Percentiles rank a stretch among this genome's conserved stretches.
Evolutionary conservation across 2,888 invertebrate species (phyloP).

Genomic region (Neoascia interrupta): DNA sequence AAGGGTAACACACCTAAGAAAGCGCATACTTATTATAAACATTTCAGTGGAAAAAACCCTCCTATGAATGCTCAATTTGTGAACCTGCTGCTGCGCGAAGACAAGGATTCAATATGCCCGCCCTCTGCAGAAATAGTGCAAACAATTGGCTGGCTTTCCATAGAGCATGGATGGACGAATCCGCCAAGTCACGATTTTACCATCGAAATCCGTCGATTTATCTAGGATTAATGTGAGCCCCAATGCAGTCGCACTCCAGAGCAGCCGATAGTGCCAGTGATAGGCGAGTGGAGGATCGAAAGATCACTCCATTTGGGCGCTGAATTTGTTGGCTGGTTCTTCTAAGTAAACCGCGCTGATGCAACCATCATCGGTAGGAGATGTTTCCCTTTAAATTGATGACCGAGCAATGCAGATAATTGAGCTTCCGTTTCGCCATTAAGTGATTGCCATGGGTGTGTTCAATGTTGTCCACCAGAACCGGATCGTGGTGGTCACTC

Average conservation of each 20-base stretch:
- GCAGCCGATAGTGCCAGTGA: too few species aligned
- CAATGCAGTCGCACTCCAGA: slow-evolving; percentile 20
- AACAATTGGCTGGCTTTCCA: slow-evolving; percentile 34
- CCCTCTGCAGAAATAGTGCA: slow-evolving; percentile 32
- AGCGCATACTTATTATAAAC: slow-evolving; percentile 16
- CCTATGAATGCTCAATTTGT: slow-evolving; percentile 31
- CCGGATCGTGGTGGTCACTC: too few species aligned
- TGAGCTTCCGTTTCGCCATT: too few species aligned
- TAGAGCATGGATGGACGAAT: not conserved
- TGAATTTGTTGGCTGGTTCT: too few species aligned
- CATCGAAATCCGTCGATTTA: slow-evolving; percentile 54
- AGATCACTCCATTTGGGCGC: too few species aligned
- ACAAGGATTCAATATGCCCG: slow-evolving; percentile 21
- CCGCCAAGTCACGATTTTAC: slow-evolving; percentile 52
- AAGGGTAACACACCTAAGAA: slow-evolving; percentile 35
- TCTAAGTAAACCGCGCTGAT: too few species aligned
- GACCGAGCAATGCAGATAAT: too few species aligned
- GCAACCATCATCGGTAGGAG: too few species aligned
- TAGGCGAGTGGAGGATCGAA: too few species aligned
- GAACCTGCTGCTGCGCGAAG: slow-evolving; percentile 25
- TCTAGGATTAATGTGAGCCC: slow-evolving; percentile 48
- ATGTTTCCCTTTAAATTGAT: too few species aligned
- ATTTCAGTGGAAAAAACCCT: slow-evolving; percentile 12
- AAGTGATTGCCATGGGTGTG: too few species aligned
- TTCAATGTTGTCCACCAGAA: too few species aligned